A percentile compares a stretch with the other conserved stretches of the same genome.
Conservation (phyloP, 1,140 invertebrate species). For the Drosophila erecta region DNA sequence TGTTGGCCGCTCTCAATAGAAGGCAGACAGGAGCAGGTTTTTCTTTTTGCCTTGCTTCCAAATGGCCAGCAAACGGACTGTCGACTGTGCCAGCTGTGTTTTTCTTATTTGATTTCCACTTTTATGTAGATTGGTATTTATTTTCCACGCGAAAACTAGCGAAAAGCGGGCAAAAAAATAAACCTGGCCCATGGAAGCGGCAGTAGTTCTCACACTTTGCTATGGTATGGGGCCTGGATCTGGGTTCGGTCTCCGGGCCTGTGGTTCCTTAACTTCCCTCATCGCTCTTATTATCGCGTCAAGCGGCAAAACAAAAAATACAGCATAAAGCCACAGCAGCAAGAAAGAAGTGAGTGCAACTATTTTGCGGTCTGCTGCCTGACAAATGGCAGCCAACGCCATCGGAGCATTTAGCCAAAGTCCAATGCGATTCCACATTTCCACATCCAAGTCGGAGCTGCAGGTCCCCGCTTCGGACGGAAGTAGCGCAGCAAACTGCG, state of each 20-base stretch:
- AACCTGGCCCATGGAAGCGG: slow-evolving; percentile 20
- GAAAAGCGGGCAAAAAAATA: slow-evolving; percentile 45
- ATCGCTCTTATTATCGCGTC: slow-evolving; percentile 82
- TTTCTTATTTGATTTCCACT: slow-evolving; percentile 80
- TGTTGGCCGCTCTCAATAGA: slow-evolving; percentile 57
- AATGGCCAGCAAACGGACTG: slow-evolving; percentile 59
- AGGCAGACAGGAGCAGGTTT: slow-evolving; percentile 65
- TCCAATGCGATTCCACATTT: slow-evolving; percentile 48
- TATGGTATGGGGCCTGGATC: slow-evolving; percentile 28
- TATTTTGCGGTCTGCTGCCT: slow-evolving; percentile 80
- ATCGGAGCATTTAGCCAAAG: slow-evolving; percentile 77
- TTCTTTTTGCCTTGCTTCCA: slow-evolving; percentile 42
- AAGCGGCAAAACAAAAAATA: slow-evolving; percentile 46
- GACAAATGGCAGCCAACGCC: slow-evolving; percentile 79
- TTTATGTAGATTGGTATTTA: slow-evolving; percentile 83
- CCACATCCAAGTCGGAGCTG: slow-evolving; percentile 17
- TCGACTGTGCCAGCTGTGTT: slow-evolving; percentile 52
- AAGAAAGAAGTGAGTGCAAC: slow-evolving; percentile 65
- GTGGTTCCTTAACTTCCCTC: slow-evolving; percentile 70
- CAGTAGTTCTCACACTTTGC: slow-evolving; percentile 71
- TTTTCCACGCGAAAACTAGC: slow-evolving; percentile 74
- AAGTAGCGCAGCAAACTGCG: slow-evolving; percentile 44
- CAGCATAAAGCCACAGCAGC: slow-evolving; percentile 27
- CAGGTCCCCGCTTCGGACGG: slow-evolving; percentile 26
- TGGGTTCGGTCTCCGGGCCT: slow-evolving; percentile 31